These are phyloP conservation scores for Chrysoperla carnea DNA, from an alignment of 1,140 invertebrate species.

Conservation along the genomic window DNA sequence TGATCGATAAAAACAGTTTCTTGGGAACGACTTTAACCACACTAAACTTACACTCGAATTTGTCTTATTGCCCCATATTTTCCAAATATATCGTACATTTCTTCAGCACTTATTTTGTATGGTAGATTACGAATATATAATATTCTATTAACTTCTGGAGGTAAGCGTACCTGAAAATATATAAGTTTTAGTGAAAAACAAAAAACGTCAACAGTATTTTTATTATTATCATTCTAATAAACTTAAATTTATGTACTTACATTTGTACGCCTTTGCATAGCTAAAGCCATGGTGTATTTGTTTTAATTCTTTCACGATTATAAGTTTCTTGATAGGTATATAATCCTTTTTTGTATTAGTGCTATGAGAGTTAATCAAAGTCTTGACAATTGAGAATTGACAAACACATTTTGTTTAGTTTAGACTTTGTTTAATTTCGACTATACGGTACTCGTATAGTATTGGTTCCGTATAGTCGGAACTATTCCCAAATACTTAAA, in stretches of 20 bases:
- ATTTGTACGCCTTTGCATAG: constrained; percentile 38
- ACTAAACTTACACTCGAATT: constrained; percentile 80
- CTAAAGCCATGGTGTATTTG: constrained; percentile 32
- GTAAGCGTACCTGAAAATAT: constrained; percentile 69
- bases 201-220: constrained; percentile 1
- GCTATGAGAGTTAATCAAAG: too few species aligned
- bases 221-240: constrained; percentile 1
- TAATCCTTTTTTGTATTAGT: too few species aligned
- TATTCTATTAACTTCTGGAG: constrained; percentile 96
- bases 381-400: too few species aligned
- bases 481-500: too few species aligned
- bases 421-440: too few species aligned
- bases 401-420: too few species aligned
- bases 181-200: constrained; percentile 8
- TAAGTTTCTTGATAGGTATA: too few species aligned
- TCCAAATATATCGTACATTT: constrained; percentile 99
- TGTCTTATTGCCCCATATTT: constrained; percentile 99
- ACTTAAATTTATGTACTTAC: constrained; percentile 21
- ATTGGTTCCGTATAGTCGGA: too few species aligned
- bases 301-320: constrained; percentile 3
- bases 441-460: too few species aligned
- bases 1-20: too few species aligned
- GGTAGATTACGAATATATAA: constrained; percentile 95
- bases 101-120: constrained; percentile 99
- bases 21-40: too few species aligned